Percentiles rank a stretch among this genome's conserved stretches.
Conservation (phyloP, 2,113 vertebrate genomes). For the Tenrec ecaudatus region DNA sequence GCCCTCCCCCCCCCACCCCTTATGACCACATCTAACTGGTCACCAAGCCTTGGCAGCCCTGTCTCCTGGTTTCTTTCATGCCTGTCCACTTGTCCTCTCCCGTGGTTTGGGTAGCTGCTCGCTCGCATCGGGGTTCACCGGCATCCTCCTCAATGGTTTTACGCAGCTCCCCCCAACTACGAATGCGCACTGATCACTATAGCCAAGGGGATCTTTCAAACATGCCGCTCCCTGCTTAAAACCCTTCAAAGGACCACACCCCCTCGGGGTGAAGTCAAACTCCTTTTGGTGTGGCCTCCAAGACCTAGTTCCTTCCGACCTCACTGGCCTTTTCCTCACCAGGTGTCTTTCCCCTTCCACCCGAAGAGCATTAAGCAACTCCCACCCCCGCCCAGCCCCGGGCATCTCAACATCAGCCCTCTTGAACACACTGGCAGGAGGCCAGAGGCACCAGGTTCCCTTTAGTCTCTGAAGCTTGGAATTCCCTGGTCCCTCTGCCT, state of each 20-base stretch:
- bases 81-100: not conserved
- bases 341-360: not conserved
- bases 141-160: not conserved
- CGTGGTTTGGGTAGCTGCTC: not conserved
- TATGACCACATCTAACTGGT: not conserved
- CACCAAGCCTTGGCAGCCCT: not conserved
- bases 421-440: not conserved
- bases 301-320: not conserved
- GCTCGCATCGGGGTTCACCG: not conserved
- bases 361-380: not conserved
- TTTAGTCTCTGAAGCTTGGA: not conserved
- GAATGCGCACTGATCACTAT: not conserved
- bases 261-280: not conserved
- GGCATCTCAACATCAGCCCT: no score
- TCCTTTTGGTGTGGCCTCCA: not conserved
- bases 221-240: not conserved
- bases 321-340: not conserved
- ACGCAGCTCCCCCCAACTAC: not conserved
- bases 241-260: not conserved
- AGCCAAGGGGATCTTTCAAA: not conserved
- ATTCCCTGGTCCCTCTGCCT: not conserved
- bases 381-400: not conserved
- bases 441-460: not conserved
- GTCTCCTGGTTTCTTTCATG: not conserved
- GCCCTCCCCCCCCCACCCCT: no score